Base-by-base conservation (phyloP, 2,888 invertebrate genomes). In the Drosophila bunnanda region DNA sequence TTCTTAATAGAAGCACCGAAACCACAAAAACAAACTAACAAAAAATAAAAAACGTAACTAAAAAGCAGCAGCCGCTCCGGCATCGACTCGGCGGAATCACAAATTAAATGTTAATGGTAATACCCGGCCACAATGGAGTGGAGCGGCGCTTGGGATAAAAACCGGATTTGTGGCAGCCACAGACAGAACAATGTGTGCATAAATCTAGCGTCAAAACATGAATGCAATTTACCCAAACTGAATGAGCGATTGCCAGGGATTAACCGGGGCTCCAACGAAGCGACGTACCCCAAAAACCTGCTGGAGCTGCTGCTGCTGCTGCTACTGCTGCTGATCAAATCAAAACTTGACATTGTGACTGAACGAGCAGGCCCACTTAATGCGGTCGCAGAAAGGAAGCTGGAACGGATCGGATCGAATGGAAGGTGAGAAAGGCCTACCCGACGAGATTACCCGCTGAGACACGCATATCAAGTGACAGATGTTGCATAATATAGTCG, bases 121-220 rank as follows among this genome's bases (percentile, higher is more conserved):
- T 70, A 76, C 72, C 62, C 58, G 50, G 60, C 69, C 52, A 64
- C 73, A 70, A 72, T 64, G 59, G 65, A 69, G 30, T 62, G 20
- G 50, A 52, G 50, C 76, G 82, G 75, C 64, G 73, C 56, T 30
- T 52, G 54, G 58, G 48, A 66, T 44, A 73, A 76, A 85, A 83
- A 86, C 87, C 87, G 87, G 87, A 82, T 87, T 83, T 80, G 75
- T 65, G 70, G 76, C 74, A 72, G 50, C 50, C 52, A 61, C 79
- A 69, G 72, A 81, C 79, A 85, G 84, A 85, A 85, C 84, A 85
- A 85, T 88, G 88, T 71, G 81, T 72, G 76, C 86, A 85, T 85
- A 88, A 85, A 85, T 85, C 85, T 88, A 72, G 80, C 68, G 76
- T 75, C 85, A 85, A 76, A 70, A 66, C 57, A 72, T 73, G 73